Conservation (phyloP, 30 jellyfish, hydroid and myxozoan genomes). For the Turritopsis dohrnii region DNA sequence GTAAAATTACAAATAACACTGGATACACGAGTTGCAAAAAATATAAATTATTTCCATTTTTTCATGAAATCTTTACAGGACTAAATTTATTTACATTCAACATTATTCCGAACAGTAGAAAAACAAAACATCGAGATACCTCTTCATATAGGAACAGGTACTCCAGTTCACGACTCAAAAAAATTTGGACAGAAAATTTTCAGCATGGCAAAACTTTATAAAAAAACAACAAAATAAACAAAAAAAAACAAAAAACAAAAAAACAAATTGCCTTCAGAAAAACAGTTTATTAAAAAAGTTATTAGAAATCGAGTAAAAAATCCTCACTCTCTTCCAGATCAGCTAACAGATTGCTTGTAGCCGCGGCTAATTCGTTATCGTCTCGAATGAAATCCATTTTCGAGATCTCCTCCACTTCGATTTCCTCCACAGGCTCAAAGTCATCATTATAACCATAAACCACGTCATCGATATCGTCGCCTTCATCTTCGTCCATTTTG, state of each 20-base stretch:
- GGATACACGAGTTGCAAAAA: neutral
- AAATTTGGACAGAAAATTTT: neutral
- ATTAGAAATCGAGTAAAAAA: conserved; percentile 3
- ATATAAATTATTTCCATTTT: neutral
- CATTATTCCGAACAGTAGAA: neutral
- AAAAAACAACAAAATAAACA: too few relatives aligned
- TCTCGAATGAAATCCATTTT: neutral
- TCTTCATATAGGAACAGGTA: neutral
- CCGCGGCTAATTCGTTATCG: conserved; percentile 19
- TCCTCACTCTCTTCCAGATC: conserved; percentile 25
- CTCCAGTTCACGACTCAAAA: neutral
- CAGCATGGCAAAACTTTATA: neutral
- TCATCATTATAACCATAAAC: neutral
- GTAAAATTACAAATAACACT: neutral
- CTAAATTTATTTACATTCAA: neutral
- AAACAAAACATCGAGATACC: neutral
- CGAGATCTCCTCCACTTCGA: neutral
- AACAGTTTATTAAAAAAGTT: too few relatives aligned
- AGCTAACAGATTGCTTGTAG: conserved; percentile 17
- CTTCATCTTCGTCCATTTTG: neutral
- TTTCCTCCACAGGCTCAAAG: neutral
- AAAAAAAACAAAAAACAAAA: too few relatives aligned
- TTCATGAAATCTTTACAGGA: neutral
- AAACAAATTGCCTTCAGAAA: neutral
- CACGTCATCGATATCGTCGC: conserved; percentile 1